phyloP scores from a whole-genome alignment of 1,140 invertebrate genomes.

The Sminthurinus signatus region DNA sequence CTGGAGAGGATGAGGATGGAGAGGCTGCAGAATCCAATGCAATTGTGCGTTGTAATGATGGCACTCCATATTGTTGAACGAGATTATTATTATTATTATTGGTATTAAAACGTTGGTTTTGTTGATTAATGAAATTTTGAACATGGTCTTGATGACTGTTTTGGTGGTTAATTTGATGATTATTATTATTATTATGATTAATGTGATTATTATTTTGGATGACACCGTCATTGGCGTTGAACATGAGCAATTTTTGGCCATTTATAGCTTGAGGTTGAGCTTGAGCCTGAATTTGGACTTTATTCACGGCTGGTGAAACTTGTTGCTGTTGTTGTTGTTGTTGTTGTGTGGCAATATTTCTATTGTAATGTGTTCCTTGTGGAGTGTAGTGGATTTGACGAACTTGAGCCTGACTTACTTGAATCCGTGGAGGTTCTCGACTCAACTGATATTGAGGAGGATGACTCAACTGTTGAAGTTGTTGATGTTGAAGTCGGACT shows the following conservation, averaged over 20 bases:
- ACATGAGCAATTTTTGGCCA: conserved; percentile 5
- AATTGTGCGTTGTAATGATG: too few relatives aligned
- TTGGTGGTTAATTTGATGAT: conserved; percentile 9
- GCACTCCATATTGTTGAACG: too few relatives aligned
- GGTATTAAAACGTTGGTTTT: neutral
- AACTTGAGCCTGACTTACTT: too few relatives aligned
- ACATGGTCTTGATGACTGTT: conserved; percentile 20
- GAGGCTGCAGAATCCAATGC: too few relatives aligned
- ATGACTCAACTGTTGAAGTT: neutral
- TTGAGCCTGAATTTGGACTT: neutral
- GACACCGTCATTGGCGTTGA: neutral
- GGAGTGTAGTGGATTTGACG: neutral
- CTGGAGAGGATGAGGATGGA: neutral
- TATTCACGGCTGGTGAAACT: too few relatives aligned
- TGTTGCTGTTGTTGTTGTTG: conserved; percentile 5
- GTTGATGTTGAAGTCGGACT: conserved; percentile 1
- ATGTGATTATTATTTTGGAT: too few relatives aligned
- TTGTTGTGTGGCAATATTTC: neutral
- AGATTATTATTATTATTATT: neutral
- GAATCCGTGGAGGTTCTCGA: too few relatives aligned
- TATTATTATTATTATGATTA: too few relatives aligned
- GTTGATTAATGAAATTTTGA: conserved; percentile 15
- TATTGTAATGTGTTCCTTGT: neutral
- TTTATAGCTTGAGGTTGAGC: neutral
- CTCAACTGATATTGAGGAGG: neutral